Evolutionary conservation across 2,888 invertebrate species (phyloP).

Genomic region (Neelides folsomi): DNA sequence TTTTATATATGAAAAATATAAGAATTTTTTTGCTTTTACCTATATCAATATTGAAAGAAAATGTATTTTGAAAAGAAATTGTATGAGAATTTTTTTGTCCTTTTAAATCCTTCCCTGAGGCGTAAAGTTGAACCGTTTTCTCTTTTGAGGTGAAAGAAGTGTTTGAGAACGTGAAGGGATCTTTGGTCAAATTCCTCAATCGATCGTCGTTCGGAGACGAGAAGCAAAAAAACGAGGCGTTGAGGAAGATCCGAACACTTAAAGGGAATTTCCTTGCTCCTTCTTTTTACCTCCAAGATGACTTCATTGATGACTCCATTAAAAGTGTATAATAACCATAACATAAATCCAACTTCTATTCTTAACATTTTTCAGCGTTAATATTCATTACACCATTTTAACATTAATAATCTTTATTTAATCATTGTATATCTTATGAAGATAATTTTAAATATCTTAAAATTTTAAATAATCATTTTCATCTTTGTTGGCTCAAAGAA

Average conservation of each 20-base stretch:
- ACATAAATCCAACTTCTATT: too few species aligned
- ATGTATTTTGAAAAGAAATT: too few species aligned
- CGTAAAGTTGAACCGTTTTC: not conserved
- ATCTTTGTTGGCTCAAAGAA: too few species aligned
- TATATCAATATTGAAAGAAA: too few species aligned
- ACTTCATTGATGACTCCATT: constrained; percentile 29
- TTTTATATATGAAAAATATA: too few species aligned
- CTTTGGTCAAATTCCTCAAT: constrained; percentile 34
- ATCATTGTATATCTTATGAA: too few species aligned
- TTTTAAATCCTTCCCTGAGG: not conserved
- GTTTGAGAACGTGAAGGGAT: constrained; percentile 40
- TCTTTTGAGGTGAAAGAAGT: constrained; percentile 33
- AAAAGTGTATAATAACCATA: constrained; percentile 14
- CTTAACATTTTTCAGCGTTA: too few species aligned
- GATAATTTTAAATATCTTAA: too few species aligned
- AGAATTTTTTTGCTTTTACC: too few species aligned
- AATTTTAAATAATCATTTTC: too few species aligned
- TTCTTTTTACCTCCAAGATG: constrained; percentile 26
- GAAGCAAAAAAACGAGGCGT: constrained; percentile 38
- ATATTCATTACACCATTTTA: too few species aligned
- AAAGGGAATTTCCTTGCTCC: constrained; percentile 34
- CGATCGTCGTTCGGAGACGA: constrained; percentile 39
- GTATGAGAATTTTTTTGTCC: not conserved
- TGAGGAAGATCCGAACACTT: constrained; percentile 39
- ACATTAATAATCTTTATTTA: too few species aligned